These are phyloP conservation scores for Stegophylla sp. DNA, from an alignment of 2,888 invertebrate genomes.

Conservation along the genomic window DNA sequence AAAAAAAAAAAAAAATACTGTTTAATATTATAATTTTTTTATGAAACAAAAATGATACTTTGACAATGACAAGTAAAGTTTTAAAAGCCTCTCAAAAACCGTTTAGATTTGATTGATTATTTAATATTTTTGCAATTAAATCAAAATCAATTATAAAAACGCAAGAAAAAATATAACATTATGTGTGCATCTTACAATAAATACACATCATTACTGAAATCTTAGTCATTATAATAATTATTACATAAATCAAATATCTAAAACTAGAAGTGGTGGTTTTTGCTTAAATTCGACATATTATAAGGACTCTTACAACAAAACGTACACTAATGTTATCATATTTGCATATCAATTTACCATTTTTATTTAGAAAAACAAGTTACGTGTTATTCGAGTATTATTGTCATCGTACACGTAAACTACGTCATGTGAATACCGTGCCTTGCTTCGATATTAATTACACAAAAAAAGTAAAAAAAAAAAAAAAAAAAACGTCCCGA, in stretches of 20 bases:
- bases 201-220: too few species aligned
- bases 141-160: too few species aligned
- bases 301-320: neutral
- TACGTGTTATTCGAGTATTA: neutral
- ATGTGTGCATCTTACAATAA: too few species aligned
- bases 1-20: neutral
- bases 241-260: too few species aligned
- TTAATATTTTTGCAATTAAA: neutral
- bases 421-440: neutral
- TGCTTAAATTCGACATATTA: neutral
- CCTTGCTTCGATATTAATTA: neutral
- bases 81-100: slow-evolving; percentile 22
- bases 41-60: neutral
- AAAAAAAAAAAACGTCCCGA: neutral
- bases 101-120: neutral
- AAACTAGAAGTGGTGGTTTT: too few species aligned
- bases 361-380: neutral
- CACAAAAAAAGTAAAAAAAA: neutral
- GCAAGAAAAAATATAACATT: too few species aligned
- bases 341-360: neutral
- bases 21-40: too few species aligned
- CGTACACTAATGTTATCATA: neutral
- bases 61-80: slow-evolving; percentile 12
- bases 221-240: too few species aligned
- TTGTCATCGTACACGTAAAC: neutral